A percentile compares a stretch with the other conserved stretches of the same genome.
phyloP scores from a whole-genome alignment of 1,140 invertebrate species.

The Glossosoma conforme region DNA sequence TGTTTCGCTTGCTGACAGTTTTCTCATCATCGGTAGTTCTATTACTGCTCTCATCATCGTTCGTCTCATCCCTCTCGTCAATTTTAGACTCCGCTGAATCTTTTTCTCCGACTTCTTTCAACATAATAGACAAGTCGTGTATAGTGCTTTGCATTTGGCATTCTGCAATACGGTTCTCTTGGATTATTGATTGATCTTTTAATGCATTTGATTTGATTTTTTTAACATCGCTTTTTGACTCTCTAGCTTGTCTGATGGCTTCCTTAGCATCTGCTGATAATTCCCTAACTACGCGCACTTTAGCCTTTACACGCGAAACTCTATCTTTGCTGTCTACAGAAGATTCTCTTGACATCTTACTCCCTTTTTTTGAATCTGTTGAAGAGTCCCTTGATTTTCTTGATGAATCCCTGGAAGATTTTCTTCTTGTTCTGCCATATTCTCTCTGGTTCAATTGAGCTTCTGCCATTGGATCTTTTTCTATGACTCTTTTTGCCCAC shows the following conservation, averaged over 20 bases:
- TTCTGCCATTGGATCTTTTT: constrained; percentile 1
- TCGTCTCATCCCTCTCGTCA: no score
- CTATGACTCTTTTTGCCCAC: constrained; percentile 22
- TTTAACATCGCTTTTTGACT: constrained; percentile 1
- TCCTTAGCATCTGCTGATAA: constrained; percentile 22
- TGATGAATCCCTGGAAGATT: constrained; percentile 5
- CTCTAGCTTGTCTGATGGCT: constrained; percentile 17
- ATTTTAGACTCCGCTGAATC: no score
- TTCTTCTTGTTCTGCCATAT: constrained; percentile 2
- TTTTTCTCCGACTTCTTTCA: no score
- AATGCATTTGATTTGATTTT: no score
- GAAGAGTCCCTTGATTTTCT: constrained; percentile 19
- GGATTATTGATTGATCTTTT: no score
- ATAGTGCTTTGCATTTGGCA: no score
- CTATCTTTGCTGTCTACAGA: constrained; percentile 21
- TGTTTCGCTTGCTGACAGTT: no score
- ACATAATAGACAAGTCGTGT: no score
- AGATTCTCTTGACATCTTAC: constrained; percentile 20
- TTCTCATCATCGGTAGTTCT: no score
- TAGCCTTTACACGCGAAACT: constrained; percentile 12
- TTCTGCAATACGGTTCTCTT: no score
- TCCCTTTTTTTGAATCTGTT: constrained; percentile 14
- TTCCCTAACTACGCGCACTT: constrained; percentile 21
- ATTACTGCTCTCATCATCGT: no score
- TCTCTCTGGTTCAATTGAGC: neutral